These are phyloP conservation scores for Indicator indicator DNA, from an alignment of 2,113 vertebrate species.

Conservation along the genomic window DNA sequence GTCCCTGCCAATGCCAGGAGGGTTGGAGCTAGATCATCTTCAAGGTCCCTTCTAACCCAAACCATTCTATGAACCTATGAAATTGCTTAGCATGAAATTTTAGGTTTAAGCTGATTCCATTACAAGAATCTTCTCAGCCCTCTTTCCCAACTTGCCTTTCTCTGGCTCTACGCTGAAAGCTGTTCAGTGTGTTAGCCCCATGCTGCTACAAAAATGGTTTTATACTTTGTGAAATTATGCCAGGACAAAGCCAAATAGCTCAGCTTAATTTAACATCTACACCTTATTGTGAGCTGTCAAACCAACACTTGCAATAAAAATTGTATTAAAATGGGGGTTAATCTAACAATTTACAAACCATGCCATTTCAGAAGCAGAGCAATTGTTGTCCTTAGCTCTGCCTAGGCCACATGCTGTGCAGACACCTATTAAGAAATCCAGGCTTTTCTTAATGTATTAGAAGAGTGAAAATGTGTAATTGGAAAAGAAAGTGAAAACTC, in stretches of 20 bases:
- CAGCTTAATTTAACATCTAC: constrained; percentile 65
- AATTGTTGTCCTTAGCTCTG: constrained; percentile 68
- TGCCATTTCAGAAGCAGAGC: constrained; percentile 81
- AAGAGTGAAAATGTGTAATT: constrained; percentile 85
- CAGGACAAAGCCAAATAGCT: constrained; percentile 72
- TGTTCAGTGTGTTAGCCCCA: constrained; percentile 55
- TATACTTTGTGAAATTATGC: constrained; percentile 78
- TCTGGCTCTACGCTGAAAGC: constrained; percentile 67
- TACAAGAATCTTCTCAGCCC: constrained; percentile 5
- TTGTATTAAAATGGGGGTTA: constrained; percentile 85
- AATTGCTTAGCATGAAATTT: constrained; percentile 60
- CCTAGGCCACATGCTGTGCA: constrained; percentile 69
- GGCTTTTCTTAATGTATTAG: constrained; percentile 79
- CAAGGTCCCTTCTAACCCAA: no score
- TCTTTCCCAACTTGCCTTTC: constrained; percentile 63
- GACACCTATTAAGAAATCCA: constrained; percentile 82
- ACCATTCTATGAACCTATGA: background rate
- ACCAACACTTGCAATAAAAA: constrained; percentile 58
- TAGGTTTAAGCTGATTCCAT: constrained; percentile 38
- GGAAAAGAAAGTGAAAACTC: constrained; percentile 81
- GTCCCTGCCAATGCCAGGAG: no score
- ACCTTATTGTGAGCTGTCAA: constrained; percentile 48
- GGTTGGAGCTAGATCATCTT: no score
- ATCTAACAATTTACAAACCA: constrained; percentile 88
- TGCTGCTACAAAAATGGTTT: constrained; percentile 73